Evolutionary conservation across 2,113 vertebrate species (phyloP).

Genomic region (Eudorcas thomsonii): DNA sequence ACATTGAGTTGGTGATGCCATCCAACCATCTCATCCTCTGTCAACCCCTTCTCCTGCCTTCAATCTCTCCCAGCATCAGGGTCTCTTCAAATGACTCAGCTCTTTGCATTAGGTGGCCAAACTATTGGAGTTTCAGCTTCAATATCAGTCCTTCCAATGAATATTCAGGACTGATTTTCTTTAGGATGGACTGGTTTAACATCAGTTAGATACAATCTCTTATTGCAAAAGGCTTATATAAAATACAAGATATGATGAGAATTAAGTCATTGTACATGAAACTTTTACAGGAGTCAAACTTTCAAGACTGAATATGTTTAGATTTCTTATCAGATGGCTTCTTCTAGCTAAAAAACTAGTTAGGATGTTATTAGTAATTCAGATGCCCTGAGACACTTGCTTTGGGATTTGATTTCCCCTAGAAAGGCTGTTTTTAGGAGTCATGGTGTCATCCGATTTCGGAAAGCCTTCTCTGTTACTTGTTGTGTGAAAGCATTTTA

Average conservation of each 20-base stretch:
- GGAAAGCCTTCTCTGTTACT: not conserved
- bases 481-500: not conserved
- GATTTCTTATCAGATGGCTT: not conserved
- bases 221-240: not conserved
- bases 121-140: not conserved
- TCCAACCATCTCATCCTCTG: not conserved
- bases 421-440: not conserved
- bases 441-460: not conserved
- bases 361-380: not conserved
- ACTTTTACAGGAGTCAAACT: not conserved
- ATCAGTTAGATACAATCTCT: not conserved
- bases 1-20: not conserved
- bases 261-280: not conserved
- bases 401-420: not conserved
- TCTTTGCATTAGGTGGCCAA: not conserved
- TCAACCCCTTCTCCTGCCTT: accelerated
- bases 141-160: not conserved
- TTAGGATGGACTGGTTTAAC: not conserved
- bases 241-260: not conserved
- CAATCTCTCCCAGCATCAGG: not conserved
- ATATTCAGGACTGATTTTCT: not conserved
- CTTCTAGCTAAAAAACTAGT: not conserved
- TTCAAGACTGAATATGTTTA: not conserved
- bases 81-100: not conserved
- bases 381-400: not conserved